A percentile compares a stretch with the other conserved stretches of the same genome.
Evolutionary conservation across 2,113 vertebrate genomes (phyloP).

Genomic region (Laterallus jamaicensis): DNA sequence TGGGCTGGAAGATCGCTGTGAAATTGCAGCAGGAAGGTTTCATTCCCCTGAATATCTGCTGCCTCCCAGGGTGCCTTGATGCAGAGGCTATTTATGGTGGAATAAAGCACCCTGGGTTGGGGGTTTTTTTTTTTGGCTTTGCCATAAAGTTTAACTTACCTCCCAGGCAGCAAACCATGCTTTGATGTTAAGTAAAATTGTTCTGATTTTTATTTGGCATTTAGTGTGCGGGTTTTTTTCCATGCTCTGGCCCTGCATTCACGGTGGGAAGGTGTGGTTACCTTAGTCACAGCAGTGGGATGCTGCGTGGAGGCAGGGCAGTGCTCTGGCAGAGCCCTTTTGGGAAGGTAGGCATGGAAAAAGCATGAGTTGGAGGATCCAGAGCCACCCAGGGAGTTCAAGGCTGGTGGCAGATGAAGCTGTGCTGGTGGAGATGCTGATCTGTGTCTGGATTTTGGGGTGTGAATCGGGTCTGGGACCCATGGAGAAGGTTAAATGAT

Average conservation of each 20-base stretch:
- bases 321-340: not conserved
- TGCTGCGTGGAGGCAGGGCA: not conserved
- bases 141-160: not conserved
- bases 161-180: not conserved
- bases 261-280: not conserved
- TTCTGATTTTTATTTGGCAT: not conserved
- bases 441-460: not conserved
- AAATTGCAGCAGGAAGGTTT: conserved; percentile 33
- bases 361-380: not conserved
- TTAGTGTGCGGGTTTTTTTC: not conserved
- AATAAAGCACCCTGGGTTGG: not conserved
- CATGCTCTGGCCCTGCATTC: not conserved
- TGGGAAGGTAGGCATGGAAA: not conserved
- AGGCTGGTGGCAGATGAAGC: not conserved
- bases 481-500: not conserved
- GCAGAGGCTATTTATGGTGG: not conserved
- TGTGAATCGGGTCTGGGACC: not conserved
- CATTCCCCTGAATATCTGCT: not conserved
- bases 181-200: not conserved
- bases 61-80: not conserved
- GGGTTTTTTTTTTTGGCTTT: not conserved
- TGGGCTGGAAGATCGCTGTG: not conserved
- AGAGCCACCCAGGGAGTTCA: not conserved
- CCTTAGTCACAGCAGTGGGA: not conserved
- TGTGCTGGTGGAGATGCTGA: not conserved